Base-by-base conservation (phyloP, 2,113 vertebrate genomes). In the Kobus ellipsiprymnus region DNA sequence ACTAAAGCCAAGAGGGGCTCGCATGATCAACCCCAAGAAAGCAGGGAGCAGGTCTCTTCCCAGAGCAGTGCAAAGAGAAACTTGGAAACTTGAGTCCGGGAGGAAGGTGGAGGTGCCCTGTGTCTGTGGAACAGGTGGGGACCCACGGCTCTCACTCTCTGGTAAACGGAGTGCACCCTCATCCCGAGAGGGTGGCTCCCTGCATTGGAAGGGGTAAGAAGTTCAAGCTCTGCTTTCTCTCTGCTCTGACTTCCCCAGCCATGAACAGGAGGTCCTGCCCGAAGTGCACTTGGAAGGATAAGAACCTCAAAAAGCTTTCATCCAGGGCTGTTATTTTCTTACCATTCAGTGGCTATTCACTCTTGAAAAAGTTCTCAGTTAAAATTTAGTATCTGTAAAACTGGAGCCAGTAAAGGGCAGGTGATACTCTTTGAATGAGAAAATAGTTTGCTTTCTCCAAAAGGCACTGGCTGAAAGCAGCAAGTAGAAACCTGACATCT, bases 311-410 rank as follows among this genome's bases (percentile, higher is more conserved):
- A 55, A 12, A 33, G 62, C 62, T 78, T 78, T 57, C 30, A n/a
- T n/a, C 91, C 55, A 29, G n/a, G 11, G 81, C 74, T 44, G 4
- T 78, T 36, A 71, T 48, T 64, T 78, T 88, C 64, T 84, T 48
- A 30, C 13, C 54, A 16, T 17, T 48, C 59, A 67, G 2, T 77
- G 55, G 82, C 92, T 93, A 83, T 97, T 60, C 52, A 94, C 67
- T 93, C 46, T 78, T 94, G 27, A 78, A 48, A 77, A 97, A 85
- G 40, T 60, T 90, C 87, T 82, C 30, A 12, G 64, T 96, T 81
- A 48, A 87, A 87, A 94, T 67, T 50, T 59, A 59, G 57, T 44
- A 27, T 74, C 91, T 78, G 11, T 78, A 60, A 95, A 85, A 74
- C 29, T 14, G 52, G 74, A 96, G 54, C 52, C 48, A 5, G 1